Evolutionary conservation across 1,140 invertebrate genomes (phyloP).

Genomic region (Muscidifurax raptorellus): DNA sequence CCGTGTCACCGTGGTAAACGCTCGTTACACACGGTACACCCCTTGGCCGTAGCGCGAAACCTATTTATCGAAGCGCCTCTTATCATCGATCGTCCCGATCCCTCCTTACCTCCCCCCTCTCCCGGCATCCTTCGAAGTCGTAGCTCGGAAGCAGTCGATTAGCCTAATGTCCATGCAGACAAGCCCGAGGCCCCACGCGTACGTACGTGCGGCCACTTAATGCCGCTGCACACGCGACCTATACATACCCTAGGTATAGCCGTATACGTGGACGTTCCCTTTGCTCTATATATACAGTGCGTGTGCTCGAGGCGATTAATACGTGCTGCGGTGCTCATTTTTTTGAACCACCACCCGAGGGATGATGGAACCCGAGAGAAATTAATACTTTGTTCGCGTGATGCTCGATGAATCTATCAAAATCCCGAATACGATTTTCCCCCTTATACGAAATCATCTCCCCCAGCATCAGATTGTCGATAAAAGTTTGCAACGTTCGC

Average conservation of each 20-base stretch:
- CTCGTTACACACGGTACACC: constrained; percentile 1
- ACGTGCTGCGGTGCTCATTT: neutral
- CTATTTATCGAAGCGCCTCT: constrained; percentile 40
- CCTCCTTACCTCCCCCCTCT: neutral
- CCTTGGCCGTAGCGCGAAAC: neutral
- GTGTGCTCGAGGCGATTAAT: neutral
- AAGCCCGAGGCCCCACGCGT: constrained; percentile 6
- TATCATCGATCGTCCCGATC: constrained; percentile 38
- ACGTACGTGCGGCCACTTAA: constrained; percentile 24
- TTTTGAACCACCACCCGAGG: neutral
- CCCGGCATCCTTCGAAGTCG: neutral
- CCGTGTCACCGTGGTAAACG: neutral
- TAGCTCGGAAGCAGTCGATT: constrained; percentile 54
- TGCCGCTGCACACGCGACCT: constrained; percentile 40
- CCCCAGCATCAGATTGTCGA: neutral
- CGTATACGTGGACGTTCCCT: neutral
- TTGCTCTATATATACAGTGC: neutral
- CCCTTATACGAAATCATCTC: neutral
- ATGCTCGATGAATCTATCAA: no score
- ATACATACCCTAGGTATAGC: neutral
- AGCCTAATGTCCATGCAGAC: constrained; percentile 53
- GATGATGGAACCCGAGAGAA: neutral
- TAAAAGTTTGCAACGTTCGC: neutral
- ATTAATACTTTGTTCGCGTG: neutral
- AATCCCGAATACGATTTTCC: neutral